Base-by-base conservation (phyloP, 2,113 vertebrate species). In the Entelurus aequoreus region DNA sequence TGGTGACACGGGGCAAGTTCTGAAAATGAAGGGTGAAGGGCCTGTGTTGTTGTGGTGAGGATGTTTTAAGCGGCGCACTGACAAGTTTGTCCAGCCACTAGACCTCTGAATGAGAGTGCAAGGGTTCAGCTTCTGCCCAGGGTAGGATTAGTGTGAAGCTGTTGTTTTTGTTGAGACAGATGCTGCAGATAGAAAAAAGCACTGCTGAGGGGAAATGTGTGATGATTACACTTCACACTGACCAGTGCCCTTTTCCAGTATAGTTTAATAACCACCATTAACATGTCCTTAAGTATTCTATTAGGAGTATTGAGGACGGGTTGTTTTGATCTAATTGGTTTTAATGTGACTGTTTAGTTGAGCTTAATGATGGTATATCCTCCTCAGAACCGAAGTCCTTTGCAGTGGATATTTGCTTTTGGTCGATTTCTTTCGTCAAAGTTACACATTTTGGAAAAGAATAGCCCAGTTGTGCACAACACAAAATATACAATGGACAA, bases 51-150 rank as follows among this genome's bases (percentile, higher is more conserved):
- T 48, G 5, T 19, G 51, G 65, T 74, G 69, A 67, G 47, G 54
- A 62, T 69, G 68, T 77, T 64, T 64, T 68, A 48, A 77, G 72
- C 53, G 40, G 37, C 28, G 38, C 15, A 51, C 54, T 68, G 77
- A 71, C 58, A 64, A 48, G 63, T 63, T 54, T 60, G 69, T 72
- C 66, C 64, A 49, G 67, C 13, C 54, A 48, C 63, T 52, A 60
- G 55, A 65, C 53, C 52, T 69, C 68, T 57, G 35, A 5, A 36
- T 36, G 28, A 49, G 64, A 64, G 72, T 46, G 65, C 60, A 52
- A 58, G 40, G 49, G 69, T 84, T 77, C 71, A 79, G 69, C 74
- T 65, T 69, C 66, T 67, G 72, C 60, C 54, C 48, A 12, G 60
- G 70, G 68, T 62, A 61, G 70, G 64, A 75, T 82, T 75, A 68